Conservation (phyloP, 2,797 vertebrate species). For the Lepidocolaptes lacrymiger region DNA sequence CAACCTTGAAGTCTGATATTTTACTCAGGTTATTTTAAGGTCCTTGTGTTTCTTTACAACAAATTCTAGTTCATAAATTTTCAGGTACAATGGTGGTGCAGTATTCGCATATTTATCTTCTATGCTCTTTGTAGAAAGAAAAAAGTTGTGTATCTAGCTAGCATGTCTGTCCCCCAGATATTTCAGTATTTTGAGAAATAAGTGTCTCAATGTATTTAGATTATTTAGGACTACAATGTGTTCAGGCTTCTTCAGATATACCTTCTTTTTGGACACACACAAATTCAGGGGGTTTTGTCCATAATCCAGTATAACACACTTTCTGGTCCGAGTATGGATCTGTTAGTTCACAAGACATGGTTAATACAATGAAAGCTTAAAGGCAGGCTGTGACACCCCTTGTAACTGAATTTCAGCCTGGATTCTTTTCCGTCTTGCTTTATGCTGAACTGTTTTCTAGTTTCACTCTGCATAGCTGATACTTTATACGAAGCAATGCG, state of each 20-base stretch:
- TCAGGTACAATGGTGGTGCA: neutral
- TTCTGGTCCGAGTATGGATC: neutral
- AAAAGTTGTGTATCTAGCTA: neutral
- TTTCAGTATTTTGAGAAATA: neutral
- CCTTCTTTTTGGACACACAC: neutral
- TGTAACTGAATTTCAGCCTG: neutral
- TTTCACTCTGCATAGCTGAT: neutral
- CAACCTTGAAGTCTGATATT: neutral
- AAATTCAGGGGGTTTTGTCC: neutral
- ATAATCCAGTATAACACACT: neutral
- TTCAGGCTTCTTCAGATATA: neutral
- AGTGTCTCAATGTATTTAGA: fast-evolving
- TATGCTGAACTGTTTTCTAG: neutral
- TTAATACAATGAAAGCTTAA: neutral
- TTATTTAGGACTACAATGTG: neutral
- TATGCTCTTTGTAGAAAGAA: neutral
- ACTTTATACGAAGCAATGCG: neutral
- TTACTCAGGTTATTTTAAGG: neutral
- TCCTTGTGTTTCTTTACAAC: neutral
- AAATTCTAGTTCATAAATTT: neutral
- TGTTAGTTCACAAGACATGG: neutral
- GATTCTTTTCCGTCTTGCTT: neutral
- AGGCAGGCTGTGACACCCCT: neutral
- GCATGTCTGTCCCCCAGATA: neutral
- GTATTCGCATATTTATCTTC: neutral